Evolutionary conservation across 2,113 vertebrate species (phyloP).

Genomic region (Prietella phreatophila): DNA sequence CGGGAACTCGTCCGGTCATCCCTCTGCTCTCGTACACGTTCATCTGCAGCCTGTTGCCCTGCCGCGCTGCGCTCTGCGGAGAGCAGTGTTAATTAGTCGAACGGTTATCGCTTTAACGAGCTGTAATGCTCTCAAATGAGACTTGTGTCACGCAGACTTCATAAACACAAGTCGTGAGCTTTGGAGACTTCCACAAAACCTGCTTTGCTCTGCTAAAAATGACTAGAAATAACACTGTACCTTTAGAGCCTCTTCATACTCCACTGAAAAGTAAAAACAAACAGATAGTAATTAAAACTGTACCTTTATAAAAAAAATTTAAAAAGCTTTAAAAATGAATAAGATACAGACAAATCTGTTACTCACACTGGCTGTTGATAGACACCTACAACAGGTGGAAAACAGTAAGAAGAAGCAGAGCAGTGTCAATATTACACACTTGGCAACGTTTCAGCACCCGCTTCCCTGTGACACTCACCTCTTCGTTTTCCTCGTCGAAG

Average conservation of each 20-base stretch:
- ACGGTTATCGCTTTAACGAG: background rate
- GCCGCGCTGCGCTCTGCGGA: conserved; percentile 67
- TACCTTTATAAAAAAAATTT: background rate
- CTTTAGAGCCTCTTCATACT: conserved; percentile 75
- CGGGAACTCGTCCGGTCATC: conserved; percentile 56
- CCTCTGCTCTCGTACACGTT: conserved; percentile 73
- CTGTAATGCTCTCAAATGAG: background rate
- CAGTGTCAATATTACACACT: background rate
- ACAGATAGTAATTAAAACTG: background rate
- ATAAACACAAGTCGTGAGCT: background rate
- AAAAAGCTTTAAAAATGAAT: background rate
- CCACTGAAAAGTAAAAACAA: conserved; percentile 63
- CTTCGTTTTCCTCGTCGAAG: conserved; percentile 74
- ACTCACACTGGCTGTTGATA: conserved; percentile 72
- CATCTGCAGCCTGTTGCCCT: conserved; percentile 74
- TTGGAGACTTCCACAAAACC: background rate
- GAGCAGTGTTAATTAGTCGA: background rate
- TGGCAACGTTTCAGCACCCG: background rate
- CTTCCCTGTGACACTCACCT: conserved; percentile 60
- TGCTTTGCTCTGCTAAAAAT: background rate
- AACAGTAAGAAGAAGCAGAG: background rate
- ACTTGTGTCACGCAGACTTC: background rate
- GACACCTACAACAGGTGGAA: conserved; percentile 60
- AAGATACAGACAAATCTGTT: background rate
- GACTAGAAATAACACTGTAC: conserved; percentile 43